Conservation (phyloP, 2,888 invertebrate species). For the Nemotelus pantherinus region DNA sequence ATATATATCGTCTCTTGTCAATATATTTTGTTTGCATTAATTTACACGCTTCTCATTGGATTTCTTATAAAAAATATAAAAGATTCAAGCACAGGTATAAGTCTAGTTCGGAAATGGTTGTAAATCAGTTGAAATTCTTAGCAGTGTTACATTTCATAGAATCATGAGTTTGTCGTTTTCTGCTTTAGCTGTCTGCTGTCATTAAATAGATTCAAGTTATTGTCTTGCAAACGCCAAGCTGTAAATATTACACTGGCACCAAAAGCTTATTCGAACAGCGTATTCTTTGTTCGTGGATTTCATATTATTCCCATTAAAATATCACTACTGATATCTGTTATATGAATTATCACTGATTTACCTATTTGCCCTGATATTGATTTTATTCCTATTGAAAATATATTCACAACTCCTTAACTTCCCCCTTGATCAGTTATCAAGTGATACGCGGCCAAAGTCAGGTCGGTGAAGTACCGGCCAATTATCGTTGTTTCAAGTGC, state of each 20-base stretch:
- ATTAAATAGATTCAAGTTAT: too few species aligned
- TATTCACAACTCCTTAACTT: constrained; percentile 12
- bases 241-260: too few species aligned
- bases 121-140: background rate
- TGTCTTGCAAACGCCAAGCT: too few species aligned
- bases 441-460: constrained; percentile 89
- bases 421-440: constrained; percentile 76
- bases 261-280: too few species aligned
- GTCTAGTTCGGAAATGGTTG: background rate
- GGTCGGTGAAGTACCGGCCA: constrained; percentile 88
- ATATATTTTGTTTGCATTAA: constrained; percentile 42
- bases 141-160: too few species aligned
- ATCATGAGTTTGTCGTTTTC: too few species aligned
- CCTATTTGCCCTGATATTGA: background rate
- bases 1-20: constrained; percentile 13
- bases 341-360: background rate
- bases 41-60: constrained; percentile 47
- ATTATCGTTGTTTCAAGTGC: constrained; percentile 94
- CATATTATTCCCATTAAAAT: too few species aligned
- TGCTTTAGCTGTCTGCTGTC: too few species aligned
- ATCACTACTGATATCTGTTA: too few species aligned
- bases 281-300: too few species aligned
- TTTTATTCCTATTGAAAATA: background rate
- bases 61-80: constrained; percentile 44
- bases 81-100: constrained; percentile 51